These are phyloP conservation scores for Ovis canadensis DNA, from an alignment of 2,113 vertebrate genomes.

Conservation along the genomic window DNA sequence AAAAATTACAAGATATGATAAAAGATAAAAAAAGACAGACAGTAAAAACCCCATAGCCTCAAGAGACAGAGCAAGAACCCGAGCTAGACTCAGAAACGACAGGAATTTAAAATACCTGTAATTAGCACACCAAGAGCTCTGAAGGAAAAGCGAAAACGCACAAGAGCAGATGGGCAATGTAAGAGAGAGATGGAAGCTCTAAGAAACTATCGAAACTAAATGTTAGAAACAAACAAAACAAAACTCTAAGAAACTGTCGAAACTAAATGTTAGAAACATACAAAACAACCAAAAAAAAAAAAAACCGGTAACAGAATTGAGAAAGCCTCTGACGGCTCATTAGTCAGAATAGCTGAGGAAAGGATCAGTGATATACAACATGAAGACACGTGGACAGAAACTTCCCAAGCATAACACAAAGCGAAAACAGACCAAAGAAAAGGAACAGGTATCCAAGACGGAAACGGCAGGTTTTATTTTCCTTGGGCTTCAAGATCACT, in stretches of 20 bases:
- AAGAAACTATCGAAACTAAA: background rate
- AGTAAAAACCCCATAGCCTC: background rate
- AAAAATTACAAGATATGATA: background rate
- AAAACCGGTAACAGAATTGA: fast-evolving
- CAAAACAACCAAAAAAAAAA: background rate
- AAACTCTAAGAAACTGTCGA: background rate
- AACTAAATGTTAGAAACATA: background rate
- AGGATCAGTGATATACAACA: background rate
- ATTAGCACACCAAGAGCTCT: background rate
- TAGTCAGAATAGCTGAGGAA: background rate
- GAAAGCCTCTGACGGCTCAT: background rate
- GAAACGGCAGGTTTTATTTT: background rate
- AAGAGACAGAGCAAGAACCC: background rate
- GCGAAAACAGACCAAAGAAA: background rate
- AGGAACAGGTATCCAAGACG: background rate
- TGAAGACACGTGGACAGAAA: background rate
- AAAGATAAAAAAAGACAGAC: background rate
- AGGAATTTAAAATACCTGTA: background rate
- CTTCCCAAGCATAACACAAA: background rate
- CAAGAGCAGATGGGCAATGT: no score
- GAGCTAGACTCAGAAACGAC: background rate
- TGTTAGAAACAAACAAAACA: background rate
- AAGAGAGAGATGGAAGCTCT: background rate
- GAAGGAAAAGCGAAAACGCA: background rate
- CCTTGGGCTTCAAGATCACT: background rate